A percentile compares a stretch with the other conserved stretches of the same genome.
These are phyloP conservation scores for Palythoa grandis DNA, from an alignment of 92 coral and sea anemone genomes.

Conservation along the genomic window DNA sequence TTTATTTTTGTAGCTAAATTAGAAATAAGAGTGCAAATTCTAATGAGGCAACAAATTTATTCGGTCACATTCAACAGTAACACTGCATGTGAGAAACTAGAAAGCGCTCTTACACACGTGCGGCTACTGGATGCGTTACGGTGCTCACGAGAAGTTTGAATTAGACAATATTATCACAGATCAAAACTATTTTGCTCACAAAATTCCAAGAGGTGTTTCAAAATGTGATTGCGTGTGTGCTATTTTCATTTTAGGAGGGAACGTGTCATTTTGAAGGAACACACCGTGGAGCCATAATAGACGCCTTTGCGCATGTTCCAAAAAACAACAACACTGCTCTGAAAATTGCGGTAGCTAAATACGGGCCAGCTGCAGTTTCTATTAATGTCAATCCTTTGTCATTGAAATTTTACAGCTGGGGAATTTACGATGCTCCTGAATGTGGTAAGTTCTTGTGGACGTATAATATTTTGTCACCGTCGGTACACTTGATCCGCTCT, in stretches of 20 bases:
- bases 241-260: constrained; percentile 74
- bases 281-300: constrained; percentile 69
- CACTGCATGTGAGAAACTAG: no score
- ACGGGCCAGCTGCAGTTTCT: constrained; percentile 93
- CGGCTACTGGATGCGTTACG: no score
- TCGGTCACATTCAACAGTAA: no score
- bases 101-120: no score
- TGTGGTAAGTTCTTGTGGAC: constrained; percentile 68
- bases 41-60: no score
- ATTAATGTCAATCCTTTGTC: constrained; percentile 91
- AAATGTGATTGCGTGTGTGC: background rate
- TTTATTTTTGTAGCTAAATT: no score
- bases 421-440: constrained; percentile 89
- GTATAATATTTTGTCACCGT: background rate
- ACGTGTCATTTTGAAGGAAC: constrained; percentile 78
- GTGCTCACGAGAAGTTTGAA: no score
- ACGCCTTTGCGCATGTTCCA: constrained; percentile 94
- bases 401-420: constrained; percentile 97
- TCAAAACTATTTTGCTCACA: no score
- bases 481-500: no score
- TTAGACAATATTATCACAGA: no score
- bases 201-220: background rate
- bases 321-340: constrained; percentile 95
- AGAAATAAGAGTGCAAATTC: no score
- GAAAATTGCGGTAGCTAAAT: constrained; percentile 91